Evolutionary conservation across 2,113 vertebrate species (phyloP).

Genomic region (Callaeas wilsoni): DNA sequence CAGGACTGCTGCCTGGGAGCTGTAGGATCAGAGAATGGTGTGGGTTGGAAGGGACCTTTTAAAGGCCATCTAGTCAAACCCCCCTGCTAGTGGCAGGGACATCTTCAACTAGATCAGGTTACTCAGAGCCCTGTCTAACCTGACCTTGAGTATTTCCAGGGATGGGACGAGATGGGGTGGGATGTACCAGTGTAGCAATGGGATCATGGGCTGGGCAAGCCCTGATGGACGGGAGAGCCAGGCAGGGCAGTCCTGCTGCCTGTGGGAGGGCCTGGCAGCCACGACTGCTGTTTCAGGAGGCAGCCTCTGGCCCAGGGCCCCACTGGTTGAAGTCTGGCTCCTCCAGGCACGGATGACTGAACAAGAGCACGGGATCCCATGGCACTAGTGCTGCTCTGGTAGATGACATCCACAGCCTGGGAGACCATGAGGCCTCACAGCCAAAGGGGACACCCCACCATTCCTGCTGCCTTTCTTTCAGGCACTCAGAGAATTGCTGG

Average conservation of each 20-base stretch:
- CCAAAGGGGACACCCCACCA: not conserved
- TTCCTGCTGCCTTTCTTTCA: not conserved
- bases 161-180: not conserved
- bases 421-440: not conserved
- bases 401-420: not conserved
- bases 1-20: not conserved
- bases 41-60: not conserved
- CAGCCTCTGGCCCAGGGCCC: not conserved
- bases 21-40: not conserved
- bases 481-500: not conserved
- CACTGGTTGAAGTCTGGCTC: not conserved
- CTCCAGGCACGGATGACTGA: not conserved
- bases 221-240: accelerated
- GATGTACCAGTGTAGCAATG: not conserved
- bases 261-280: not conserved
- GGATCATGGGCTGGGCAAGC: not conserved
- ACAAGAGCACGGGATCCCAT: not conserved
- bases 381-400: not conserved
- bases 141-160: not conserved
- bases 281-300: not conserved
- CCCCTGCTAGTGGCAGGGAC: not conserved
- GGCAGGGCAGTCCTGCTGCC: not conserved
- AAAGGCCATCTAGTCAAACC: not conserved
- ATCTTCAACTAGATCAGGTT: not conserved
- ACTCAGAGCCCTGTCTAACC: not conserved